phyloP scores from a whole-genome alignment of 2,113 vertebrate genomes.

The Chrysemys picta region DNA sequence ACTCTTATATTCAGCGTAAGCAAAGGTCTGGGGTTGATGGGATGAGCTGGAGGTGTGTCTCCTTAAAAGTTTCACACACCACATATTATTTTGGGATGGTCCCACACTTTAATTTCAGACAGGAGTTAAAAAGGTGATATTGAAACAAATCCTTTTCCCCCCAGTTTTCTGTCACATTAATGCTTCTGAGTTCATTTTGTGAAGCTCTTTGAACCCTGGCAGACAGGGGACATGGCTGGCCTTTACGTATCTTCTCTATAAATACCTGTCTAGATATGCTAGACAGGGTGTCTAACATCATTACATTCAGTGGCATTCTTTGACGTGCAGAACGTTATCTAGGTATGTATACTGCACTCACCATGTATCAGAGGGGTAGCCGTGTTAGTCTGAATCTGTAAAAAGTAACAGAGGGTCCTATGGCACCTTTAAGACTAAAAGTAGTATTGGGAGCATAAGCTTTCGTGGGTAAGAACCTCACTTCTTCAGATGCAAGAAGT shows the following conservation, averaged over 20 bases:
- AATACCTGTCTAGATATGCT: not conserved
- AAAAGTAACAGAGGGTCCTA: no score
- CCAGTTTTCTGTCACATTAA: not conserved
- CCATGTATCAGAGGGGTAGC: not conserved
- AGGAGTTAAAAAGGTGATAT: not conserved
- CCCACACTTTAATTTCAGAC: not conserved
- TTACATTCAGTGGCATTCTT: accelerated
- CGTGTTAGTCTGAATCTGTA: no score
- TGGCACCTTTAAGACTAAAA: no score
- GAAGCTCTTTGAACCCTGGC: not conserved
- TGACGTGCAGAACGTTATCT: accelerated
- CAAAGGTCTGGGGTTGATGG: accelerated
- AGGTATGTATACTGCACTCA: not conserved
- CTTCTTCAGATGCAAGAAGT: not conserved
- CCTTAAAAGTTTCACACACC: accelerated
- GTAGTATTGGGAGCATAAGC: no score
- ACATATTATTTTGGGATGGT: not conserved
- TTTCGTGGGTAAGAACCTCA: no score
- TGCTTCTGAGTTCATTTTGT: accelerated
- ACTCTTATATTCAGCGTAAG: accelerated
- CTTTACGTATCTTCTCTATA: accelerated
- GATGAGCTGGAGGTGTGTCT: accelerated
- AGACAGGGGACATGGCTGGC: accelerated
- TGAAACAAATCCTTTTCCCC: not conserved
- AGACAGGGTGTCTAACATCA: accelerated